phyloP scores from a whole-genome alignment of 2,797 vertebrate genomes.

The Artibeus jamaicensis region DNA sequence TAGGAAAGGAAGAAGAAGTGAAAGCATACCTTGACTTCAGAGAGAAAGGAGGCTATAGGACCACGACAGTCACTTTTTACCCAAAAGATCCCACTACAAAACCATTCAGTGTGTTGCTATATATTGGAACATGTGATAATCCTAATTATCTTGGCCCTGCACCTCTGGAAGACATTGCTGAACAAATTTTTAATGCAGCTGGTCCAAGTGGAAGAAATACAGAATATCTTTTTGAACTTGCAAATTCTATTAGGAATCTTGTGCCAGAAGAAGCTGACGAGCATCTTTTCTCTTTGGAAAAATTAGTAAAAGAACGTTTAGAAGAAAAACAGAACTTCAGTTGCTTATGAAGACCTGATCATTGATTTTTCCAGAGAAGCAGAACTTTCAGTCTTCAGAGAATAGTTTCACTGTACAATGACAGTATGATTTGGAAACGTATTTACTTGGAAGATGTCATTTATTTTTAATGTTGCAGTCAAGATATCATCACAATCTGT shows the following conservation, averaged over 20 bases:
- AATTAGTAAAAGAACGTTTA: constrained; percentile 88
- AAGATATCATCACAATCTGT: constrained; percentile 36
- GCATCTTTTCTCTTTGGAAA: constrained; percentile 95
- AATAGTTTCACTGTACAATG: constrained; percentile 39
- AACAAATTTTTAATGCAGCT: constrained; percentile 90
- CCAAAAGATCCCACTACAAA: constrained; percentile 86
- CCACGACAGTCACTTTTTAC: constrained; percentile 90
- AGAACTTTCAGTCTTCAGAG: constrained; percentile 43
- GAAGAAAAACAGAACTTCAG: constrained; percentile 77
- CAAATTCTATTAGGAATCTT: constrained; percentile 90
- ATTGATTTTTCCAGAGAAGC: constrained; percentile 20
- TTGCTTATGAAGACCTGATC: constrained; percentile 64
- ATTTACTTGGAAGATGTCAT: constrained; percentile 45
- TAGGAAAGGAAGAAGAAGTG: constrained; percentile 93
- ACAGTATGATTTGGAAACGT: constrained; percentile 42
- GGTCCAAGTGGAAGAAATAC: constrained; percentile 96
- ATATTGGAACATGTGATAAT: constrained; percentile 94
- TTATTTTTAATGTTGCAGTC: constrained; percentile 62
- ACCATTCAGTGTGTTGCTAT: constrained; percentile 89
- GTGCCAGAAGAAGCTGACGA: constrained; percentile 93
- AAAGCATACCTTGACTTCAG: constrained; percentile 95
- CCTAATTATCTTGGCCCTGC: constrained; percentile 97
- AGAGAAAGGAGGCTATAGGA: constrained; percentile 96
- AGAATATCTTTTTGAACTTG: constrained; percentile 96
- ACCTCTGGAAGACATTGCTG: constrained; percentile 94